Conservation (phyloP, 2,113 vertebrate genomes). For the Crotalus helleri region DNA sequence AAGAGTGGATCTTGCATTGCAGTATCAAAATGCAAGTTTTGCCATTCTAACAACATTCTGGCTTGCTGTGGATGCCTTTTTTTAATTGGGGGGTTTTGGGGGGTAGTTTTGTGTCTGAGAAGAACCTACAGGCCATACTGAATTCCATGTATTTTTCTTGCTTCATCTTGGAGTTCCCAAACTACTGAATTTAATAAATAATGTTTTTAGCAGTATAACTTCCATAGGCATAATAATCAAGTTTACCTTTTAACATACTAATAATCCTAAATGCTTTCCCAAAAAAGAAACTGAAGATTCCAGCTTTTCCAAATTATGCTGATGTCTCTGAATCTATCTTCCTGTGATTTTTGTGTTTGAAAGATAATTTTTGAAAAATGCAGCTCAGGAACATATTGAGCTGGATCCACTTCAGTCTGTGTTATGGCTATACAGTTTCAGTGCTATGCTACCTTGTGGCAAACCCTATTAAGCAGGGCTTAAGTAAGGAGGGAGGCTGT, state of each 20-base stretch:
- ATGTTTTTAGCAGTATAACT: not conserved
- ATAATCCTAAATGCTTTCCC: not conserved
- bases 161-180: not conserved
- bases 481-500: not conserved
- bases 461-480: slow-evolving; percentile 10
- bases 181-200: not conserved
- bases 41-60: not conserved
- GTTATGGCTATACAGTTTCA: not conserved
- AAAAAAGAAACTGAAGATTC: not conserved
- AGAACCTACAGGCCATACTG: not conserved
- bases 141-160: not conserved
- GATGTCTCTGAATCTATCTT: not conserved
- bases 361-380: not conserved
- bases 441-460: not conserved
- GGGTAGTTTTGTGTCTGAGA: not conserved
- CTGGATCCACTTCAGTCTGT: not conserved
- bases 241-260: not conserved
- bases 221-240: not conserved
- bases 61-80: not conserved
- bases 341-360: not conserved
- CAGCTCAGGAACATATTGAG: not conserved
- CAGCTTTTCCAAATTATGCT: not conserved
- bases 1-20: not conserved
- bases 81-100: too few relatives aligned
- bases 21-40: not conserved